phyloP scores from a whole-genome alignment of 2,113 vertebrate species.

The Megaptera novaeangliae region DNA sequence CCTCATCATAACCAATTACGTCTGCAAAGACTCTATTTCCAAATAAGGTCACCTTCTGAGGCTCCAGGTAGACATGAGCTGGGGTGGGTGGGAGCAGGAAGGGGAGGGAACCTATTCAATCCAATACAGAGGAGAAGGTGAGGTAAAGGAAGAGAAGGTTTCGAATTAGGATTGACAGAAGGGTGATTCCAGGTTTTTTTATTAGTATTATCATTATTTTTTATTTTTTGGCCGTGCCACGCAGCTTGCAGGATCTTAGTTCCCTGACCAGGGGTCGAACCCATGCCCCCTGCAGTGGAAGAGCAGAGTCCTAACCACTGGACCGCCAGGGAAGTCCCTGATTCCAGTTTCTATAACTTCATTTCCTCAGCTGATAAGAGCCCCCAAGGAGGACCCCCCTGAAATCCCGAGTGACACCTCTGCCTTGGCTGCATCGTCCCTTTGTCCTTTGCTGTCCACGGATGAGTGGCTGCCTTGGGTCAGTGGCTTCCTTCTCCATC shows the following conservation, averaged over 20 bases:
- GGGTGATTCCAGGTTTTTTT: too few relatives aligned
- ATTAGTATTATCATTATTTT: too few relatives aligned
- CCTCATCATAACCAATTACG: background rate
- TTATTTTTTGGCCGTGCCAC: too few relatives aligned
- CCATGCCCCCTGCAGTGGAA: too few relatives aligned
- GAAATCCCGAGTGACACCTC: too few relatives aligned
- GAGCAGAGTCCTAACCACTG: too few relatives aligned
- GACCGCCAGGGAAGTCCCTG: too few relatives aligned
- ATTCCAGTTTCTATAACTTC: background rate
- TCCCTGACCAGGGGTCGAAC: too few relatives aligned
- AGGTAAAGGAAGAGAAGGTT: too few relatives aligned
- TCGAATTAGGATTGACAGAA: background rate
- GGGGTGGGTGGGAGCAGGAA: background rate
- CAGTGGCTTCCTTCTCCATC: background rate
- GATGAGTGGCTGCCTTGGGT: background rate
- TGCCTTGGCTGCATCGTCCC: accelerated
- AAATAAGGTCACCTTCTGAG: background rate
- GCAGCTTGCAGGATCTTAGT: too few relatives aligned
- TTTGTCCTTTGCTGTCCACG: accelerated
- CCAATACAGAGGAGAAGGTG: background rate
- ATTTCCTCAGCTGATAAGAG: background rate
- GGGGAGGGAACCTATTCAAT: background rate
- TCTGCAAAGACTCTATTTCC: background rate
- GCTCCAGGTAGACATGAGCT: background rate
- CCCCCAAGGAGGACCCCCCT: background rate